Evolutionary conservation across 1,140 invertebrate genomes (phyloP).

Genomic region (Asbolus verrucosus): DNA sequence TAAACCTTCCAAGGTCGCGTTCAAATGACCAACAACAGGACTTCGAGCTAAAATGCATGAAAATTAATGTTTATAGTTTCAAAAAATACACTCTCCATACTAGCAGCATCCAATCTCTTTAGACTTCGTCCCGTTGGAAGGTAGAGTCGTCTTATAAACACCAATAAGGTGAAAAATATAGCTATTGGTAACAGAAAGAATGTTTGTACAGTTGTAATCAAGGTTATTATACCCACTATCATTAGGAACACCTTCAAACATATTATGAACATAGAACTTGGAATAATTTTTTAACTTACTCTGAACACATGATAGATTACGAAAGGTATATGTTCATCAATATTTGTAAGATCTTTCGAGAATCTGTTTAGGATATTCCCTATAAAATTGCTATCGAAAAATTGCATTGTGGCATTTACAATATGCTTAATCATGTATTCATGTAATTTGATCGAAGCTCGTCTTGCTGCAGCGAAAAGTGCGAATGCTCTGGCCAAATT

Average conservation of each 20-base stretch:
- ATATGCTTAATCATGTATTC: conserved; percentile 74
- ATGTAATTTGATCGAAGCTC: conserved; percentile 74
- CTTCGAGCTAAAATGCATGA: conserved; percentile 64
- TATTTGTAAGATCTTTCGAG: conserved; percentile 68
- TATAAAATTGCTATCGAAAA: conserved; percentile 72
- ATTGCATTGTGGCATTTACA: conserved; percentile 73
- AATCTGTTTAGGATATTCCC: conserved; percentile 73
- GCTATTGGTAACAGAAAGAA: conserved; percentile 63
- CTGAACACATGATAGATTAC: conserved; percentile 7
- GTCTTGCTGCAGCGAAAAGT: background rate
- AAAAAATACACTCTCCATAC: conserved; percentile 63
- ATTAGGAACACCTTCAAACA: conserved; percentile 54
- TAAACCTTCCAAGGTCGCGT: conserved; percentile 76
- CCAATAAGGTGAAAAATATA: conserved; percentile 68
- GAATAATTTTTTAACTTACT: background rate
- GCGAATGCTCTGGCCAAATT: conserved; percentile 56
- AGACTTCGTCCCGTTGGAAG: conserved; percentile 73
- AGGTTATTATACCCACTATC: conserved; percentile 47
- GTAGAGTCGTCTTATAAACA: conserved; percentile 70
- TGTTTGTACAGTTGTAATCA: conserved; percentile 52
- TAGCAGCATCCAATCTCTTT: conserved; percentile 74
- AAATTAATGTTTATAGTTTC: background rate
- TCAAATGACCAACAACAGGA: conserved; percentile 77
- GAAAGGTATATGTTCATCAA: conserved; percentile 6
- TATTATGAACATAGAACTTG: background rate